Evolutionary conservation across 2,797 vertebrate genomes (phyloP).

Genomic region (Chanos chanos): DNA sequence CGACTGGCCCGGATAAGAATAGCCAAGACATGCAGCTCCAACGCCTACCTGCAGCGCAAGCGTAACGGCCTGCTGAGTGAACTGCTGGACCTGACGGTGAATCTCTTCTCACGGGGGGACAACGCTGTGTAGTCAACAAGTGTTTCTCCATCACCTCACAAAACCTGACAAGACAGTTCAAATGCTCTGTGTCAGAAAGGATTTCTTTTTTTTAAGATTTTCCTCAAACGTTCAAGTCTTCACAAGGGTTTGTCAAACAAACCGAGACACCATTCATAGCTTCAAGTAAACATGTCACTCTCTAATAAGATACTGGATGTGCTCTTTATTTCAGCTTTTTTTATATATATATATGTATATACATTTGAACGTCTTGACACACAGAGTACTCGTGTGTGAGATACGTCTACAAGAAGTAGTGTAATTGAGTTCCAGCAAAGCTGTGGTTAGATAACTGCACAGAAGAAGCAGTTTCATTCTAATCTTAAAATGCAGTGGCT

Average conservation of each 20-base stretch:
- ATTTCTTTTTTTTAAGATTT: neutral
- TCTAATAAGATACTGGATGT: neutral
- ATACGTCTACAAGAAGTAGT: no score
- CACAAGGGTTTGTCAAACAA: neutral
- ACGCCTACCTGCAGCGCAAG: slow-evolving; percentile 89
- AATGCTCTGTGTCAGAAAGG: neutral
- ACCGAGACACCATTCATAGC: no score
- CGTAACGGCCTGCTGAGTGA: slow-evolving; percentile 88
- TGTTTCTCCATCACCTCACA: neutral
- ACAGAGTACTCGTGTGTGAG: no score
- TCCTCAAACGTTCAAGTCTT: neutral
- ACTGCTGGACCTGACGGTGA: slow-evolving; percentile 88
- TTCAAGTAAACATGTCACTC: no score
- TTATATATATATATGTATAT: no score
- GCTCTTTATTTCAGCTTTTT: neutral
- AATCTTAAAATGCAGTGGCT: slow-evolving; percentile 7
- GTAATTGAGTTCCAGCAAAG: no score
- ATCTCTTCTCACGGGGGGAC: slow-evolving; percentile 41
- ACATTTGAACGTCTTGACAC: neutral
- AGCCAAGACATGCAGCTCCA: slow-evolving; percentile 88
- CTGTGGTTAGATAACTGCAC: no score
- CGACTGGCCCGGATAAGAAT: slow-evolving; percentile 88
- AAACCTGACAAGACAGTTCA: neutral
- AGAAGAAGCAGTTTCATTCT: neutral
- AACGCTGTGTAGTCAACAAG: neutral